Conservation (phyloP, 92 coral and sea anemone species). For the Montipora capitata region DNA sequence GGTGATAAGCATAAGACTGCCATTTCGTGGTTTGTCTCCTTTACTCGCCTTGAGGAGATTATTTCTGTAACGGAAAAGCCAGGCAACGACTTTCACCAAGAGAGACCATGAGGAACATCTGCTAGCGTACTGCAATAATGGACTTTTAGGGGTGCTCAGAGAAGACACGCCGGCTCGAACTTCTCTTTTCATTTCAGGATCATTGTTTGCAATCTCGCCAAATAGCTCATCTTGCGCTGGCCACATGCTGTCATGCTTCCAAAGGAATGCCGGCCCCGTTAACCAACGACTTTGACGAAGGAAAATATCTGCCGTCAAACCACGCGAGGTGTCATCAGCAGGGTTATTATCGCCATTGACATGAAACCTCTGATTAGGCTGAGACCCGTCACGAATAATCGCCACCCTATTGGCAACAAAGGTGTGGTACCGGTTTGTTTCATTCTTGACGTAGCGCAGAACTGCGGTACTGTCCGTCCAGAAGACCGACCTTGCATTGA, state of each 20-base stretch:
- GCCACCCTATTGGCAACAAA: slow-evolving; percentile 43
- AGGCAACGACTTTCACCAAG: slow-evolving; percentile 12
- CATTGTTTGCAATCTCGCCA: too few relatives aligned
- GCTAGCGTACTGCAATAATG: neutral
- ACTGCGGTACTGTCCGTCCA: slow-evolving; percentile 54
- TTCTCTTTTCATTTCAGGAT: too few relatives aligned
- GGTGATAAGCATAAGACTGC: too few relatives aligned
- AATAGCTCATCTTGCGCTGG: neutral
- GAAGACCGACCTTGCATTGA: slow-evolving; percentile 11
- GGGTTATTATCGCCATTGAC: slow-evolving; percentile 15
- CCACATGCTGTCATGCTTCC: neutral
- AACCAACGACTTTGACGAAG: slow-evolving; percentile 17
- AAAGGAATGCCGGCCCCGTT: slow-evolving; percentile 46
- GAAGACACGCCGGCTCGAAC: too few relatives aligned
- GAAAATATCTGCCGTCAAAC: slow-evolving; percentile 16
- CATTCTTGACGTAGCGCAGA: slow-evolving; percentile 28
- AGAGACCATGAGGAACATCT: slow-evolving; percentile 31
- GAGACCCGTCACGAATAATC: slow-evolving; percentile 20
- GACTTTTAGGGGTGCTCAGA: too few relatives aligned
- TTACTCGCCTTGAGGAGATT: slow-evolving; percentile 9
- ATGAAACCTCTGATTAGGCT: slow-evolving; percentile 24
- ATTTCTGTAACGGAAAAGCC: slow-evolving; percentile 24
- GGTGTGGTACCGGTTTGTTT: slow-evolving; percentile 37
- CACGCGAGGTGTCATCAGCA: slow-evolving; percentile 58
- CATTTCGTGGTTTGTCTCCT: neutral